Evolutionary conservation across 2,888 invertebrate species (phyloP), one percentile per base, ranked within the genome.

Genomic region (Molanna angustata): DNA sequence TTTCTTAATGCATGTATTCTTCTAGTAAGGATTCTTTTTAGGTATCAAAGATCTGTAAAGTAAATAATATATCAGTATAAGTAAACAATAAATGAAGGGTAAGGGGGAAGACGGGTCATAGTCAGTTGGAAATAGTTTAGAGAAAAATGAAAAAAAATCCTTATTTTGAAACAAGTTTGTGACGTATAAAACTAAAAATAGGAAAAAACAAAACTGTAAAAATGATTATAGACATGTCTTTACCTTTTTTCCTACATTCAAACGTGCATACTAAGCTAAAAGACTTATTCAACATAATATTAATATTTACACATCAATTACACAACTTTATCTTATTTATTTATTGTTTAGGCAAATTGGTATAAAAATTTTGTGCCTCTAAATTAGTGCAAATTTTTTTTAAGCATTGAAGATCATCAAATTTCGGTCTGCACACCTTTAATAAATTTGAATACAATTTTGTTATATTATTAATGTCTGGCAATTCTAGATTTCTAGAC

Each of bases 11-110:
- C n/a, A n/a, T 17, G 18, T 37, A 37, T 13, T 37, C 37, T 18
- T 37, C 37, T 9, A 37, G 13, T 37, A 37, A 17, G 7, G 37
- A 37, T 17, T 37, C 37, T 37, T 37, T 18, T 37, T 37, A 17
- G 37, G 18, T 13, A 37, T 37, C 37, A 13, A 37, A 37, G 16
- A 37, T 17, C 37, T 37, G 37, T 37, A 37, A 37, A 37, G 18
- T 14, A 37, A 37, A 37, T 37, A 37, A 37, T 37, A 37, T 13
- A 33, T 33, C 11, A 33, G 33, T 33, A 33, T 33, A 14, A 33
- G 33, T 33, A 33, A 33, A 33, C 14, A 33, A 33, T 37, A 17
- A 37, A 37, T 17, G n/a, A n/a, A n/a, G n/a, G n/a, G n/a, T n/a
- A n/a, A n/a, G n/a, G n/a, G n/a, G n/a, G n/a, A n/a, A n/a, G n/a